phyloP scores from a whole-genome alignment of 2,113 vertebrate genomes.

The Ptilonorhynchus violaceus region DNA sequence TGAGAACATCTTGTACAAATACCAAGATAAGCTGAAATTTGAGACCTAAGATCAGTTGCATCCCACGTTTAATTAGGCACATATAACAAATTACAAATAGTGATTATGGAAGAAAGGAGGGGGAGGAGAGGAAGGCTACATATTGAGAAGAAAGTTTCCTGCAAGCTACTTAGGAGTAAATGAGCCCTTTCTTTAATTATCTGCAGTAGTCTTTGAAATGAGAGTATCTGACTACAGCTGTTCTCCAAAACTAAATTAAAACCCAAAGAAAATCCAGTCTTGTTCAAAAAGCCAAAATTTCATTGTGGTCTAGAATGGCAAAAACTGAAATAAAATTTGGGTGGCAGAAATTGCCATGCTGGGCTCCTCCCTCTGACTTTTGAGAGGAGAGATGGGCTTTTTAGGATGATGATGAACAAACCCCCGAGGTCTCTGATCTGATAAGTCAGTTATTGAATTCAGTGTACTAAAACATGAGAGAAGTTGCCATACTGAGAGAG shows the following conservation, averaged over 20 bases:
- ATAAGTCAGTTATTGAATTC: not conserved
- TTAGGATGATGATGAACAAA: not conserved
- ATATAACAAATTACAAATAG: not conserved
- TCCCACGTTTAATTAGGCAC: constrained; percentile 27
- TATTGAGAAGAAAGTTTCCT: constrained; percentile 28
- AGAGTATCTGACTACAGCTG: not conserved
- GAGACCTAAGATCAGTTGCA: not conserved
- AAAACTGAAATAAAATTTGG: not conserved
- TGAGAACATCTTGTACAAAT: constrained; percentile 38
- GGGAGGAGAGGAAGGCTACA: not conserved
- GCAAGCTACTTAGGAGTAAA: constrained; percentile 38
- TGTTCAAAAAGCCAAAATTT: not conserved
- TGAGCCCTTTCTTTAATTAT: constrained; percentile 55
- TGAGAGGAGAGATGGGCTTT: not conserved
- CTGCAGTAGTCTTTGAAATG: constrained; percentile 1
- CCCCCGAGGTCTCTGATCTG: not conserved
- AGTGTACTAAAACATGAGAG: not conserved
- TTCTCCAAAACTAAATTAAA: not conserved
- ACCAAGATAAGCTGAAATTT: constrained; percentile 25
- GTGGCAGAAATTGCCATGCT: accelerated
- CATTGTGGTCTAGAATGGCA: not conserved
- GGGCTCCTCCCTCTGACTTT: not conserved
- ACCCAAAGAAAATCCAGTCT: not conserved
- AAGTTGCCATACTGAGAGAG: not conserved
- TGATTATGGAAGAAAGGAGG: not conserved